Evolutionary conservation across 2,888 invertebrate species (phyloP), one percentile per base, ranked within the genome.

Genomic region (Meta bourneti): DNA sequence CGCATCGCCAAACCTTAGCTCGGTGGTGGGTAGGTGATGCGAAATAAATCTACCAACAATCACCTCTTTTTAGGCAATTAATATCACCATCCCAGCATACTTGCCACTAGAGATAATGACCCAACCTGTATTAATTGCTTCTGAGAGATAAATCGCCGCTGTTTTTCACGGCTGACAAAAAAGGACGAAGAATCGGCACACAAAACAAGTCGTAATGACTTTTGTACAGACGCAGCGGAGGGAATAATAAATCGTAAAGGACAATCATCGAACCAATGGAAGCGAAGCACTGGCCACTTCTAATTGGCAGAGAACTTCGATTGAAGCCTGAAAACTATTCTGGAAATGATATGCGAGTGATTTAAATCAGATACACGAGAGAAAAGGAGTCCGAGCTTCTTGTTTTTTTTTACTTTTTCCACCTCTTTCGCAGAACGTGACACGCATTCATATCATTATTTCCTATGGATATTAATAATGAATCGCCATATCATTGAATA

Each of bases 331-430:
- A 89, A 87, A 74, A 80, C 83, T 84, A 70, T 86, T 70, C 11
- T 19, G 54, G 69, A 89, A 83, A 78, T 89, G 81, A 91, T 91
- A 86, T 86, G 77, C 86, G 81, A 81, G 90, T 91, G 85, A 91
- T 91, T 91, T 75, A 81, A 86, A 91, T 91, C 90, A 49, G 74
- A 84, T 84, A 84, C 52, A 16, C 54, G 7, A 78, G 52, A 71
- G 81, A 89, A 87, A 82, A 71, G 51, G 74, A 72, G 77, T 84
- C 11, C 48, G 19, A 71, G 71, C 79, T 79, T 84, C n/a, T n/a
- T n/a, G n/a, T n/a, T 78, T 81, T 90, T 83, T 85, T 72, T 52
- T 52, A 34, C 74, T 34, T 20, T 84, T 88, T 88, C 74, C 51
- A 52, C 80, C 34, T 70, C 52, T 16, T n/a, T 16, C 52, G 52